A percentile compares a stretch with the other conserved stretches of the same genome.
These are phyloP conservation scores for Leucoma salicis DNA, from an alignment of 2,888 invertebrate genomes.

Conservation along the genomic window DNA sequence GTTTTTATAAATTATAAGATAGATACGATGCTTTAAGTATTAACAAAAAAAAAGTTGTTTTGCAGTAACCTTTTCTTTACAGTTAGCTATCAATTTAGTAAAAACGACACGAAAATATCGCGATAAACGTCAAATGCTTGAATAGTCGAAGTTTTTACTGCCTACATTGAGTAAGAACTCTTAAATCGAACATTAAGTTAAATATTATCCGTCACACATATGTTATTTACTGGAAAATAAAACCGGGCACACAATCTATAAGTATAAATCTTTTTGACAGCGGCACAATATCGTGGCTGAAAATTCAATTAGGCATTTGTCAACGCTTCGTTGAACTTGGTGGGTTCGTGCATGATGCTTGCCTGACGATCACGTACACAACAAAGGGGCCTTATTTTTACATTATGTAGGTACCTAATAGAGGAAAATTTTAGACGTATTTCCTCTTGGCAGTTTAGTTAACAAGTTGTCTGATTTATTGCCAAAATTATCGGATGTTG, in stretches of 20 bases:
- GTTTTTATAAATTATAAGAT: too few species aligned
- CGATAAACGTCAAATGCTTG: background rate
- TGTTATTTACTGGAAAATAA: conserved; percentile 15
- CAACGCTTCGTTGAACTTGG: conserved; percentile 57
- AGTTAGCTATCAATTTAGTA: too few species aligned
- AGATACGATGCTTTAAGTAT: too few species aligned
- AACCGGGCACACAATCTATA: conserved; percentile 23
- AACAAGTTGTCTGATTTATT: conserved; percentile 45
- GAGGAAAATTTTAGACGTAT: conserved; percentile 29
- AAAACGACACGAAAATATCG: background rate
- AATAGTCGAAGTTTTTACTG: conserved; percentile 3
- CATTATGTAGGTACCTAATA: conserved; percentile 41
- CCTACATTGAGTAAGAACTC: conserved; percentile 11
- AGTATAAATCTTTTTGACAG: conserved; percentile 56
- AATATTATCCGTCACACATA: conserved; percentile 5
- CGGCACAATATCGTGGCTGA: conserved; percentile 55
- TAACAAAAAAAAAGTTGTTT: too few species aligned
- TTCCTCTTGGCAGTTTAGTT: conserved; percentile 44
- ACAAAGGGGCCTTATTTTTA: conserved; percentile 53
- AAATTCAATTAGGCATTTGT: conserved; percentile 75
- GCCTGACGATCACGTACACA: conserved; percentile 45
- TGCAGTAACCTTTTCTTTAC: too few species aligned
- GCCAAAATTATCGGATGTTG: conserved; percentile 29
- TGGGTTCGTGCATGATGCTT: conserved; percentile 59
- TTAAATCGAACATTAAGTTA: conserved; percentile 9